Conservation (phyloP, 2,113 vertebrate species). For the Tyto alba region DNA sequence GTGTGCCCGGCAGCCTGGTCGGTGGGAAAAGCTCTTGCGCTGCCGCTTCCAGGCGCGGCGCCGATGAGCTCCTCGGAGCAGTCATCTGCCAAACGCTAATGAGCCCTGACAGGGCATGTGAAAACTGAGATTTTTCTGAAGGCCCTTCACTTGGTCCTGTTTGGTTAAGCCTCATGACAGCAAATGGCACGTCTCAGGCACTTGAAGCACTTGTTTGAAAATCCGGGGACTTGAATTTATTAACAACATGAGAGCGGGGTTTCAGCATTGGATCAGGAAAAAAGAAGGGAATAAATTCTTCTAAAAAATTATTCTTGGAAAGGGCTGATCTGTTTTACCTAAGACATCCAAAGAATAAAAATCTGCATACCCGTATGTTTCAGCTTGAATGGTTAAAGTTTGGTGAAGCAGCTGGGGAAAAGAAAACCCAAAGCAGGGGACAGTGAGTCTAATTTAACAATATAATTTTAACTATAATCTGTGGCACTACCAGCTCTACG, state of each 20-base stretch:
- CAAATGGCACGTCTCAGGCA: neutral
- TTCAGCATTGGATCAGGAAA: neutral
- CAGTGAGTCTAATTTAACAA: neutral
- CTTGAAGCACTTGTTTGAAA: neutral
- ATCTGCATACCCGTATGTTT: neutral
- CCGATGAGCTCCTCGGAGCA: neutral
- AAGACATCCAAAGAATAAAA: neutral
- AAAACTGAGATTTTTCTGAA: neutral
- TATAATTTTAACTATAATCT: neutral
- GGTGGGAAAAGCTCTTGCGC: neutral
- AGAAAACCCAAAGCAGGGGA: neutral
- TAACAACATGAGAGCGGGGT: accelerated
- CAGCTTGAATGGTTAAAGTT: neutral
- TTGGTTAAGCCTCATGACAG: neutral
- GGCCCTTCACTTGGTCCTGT: neutral
- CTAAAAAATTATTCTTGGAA: neutral
- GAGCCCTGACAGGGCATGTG: neutral
- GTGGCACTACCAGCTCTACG: neutral
- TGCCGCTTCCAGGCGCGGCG: neutral
- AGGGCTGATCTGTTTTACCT: neutral
- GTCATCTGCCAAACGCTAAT: neutral
- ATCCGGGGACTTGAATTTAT: neutral
- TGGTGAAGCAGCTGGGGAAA: neutral
- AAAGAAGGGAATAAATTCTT: neutral
- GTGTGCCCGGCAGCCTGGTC: neutral